Evolutionary conservation across 2,113 vertebrate species (phyloP).

Genomic region (Chionodraco myersi): DNA sequence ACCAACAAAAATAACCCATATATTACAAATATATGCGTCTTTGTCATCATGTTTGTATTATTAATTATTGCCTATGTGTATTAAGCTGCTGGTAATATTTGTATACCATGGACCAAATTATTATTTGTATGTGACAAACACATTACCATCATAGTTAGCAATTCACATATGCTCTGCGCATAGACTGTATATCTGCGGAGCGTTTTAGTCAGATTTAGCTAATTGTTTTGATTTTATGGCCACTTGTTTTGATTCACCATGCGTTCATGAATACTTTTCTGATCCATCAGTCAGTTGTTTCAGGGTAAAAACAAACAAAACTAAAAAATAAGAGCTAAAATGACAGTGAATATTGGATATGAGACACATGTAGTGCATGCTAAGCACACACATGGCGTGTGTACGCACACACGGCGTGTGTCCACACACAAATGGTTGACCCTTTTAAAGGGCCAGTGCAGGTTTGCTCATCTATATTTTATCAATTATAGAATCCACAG

Average conservation of each 20-base stretch:
- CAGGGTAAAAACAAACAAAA: neutral
- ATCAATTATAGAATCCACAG: conserved; percentile 47
- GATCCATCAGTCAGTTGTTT: neutral
- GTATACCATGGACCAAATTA: neutral
- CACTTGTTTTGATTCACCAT: neutral
- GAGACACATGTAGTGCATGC: neutral
- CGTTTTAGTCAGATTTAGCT: neutral
- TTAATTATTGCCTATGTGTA: neutral
- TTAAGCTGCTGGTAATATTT: neutral
- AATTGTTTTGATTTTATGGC: neutral
- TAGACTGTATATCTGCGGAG: neutral
- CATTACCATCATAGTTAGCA: neutral
- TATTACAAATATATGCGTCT: neutral
- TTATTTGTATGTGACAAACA: neutral
- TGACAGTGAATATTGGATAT: too few relatives aligned
- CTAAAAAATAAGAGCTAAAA: too few relatives aligned
- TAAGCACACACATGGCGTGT: neutral
- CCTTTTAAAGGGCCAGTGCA: conserved; percentile 7
- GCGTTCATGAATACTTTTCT: neutral
- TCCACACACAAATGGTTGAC: neutral
- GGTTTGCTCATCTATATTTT: conserved; percentile 40
- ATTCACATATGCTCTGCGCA: neutral
- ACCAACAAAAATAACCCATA: neutral
- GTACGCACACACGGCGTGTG: neutral
- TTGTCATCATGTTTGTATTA: neutral